A percentile compares a stretch with the other conserved stretches of the same genome.
Evolutionary conservation across 2,888 invertebrate genomes (phyloP).

Genomic region (Pseudeuparius sepicola): DNA sequence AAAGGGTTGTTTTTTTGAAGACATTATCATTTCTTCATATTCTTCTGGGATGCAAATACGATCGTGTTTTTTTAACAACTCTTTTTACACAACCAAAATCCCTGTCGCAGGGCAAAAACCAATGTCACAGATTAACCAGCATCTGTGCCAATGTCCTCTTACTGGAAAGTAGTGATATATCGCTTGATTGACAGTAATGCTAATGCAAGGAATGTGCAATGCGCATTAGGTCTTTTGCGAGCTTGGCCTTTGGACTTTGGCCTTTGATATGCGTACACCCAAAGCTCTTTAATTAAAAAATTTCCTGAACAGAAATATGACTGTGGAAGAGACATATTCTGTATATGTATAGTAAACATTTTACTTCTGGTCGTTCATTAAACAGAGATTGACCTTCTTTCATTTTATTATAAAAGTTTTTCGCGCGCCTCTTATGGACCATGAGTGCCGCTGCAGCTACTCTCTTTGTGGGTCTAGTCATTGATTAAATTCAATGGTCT

Average conservation of each 20-base stretch:
- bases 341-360: slow-evolving; percentile 2
- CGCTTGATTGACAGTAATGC: no score
- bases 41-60: slow-evolving; percentile 21
- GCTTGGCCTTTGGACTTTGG: background rate
- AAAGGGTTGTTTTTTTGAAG: slow-evolving; percentile 16
- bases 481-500: no score
- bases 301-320: slow-evolving; percentile 4
- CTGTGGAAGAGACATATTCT: slow-evolving; percentile 9
- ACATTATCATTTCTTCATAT: slow-evolving; percentile 19
- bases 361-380: background rate
- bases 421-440: slow-evolving; percentile 4
- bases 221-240: no score
- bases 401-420: slow-evolving; percentile 9
- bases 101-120: slow-evolving; percentile 21
- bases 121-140: no score
- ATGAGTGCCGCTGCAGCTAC: slow-evolving; percentile 7
- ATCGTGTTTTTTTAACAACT: slow-evolving; percentile 18
- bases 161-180: no score
- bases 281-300: slow-evolving; percentile 4
- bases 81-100: slow-evolving; percentile 21
- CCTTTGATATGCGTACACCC: slow-evolving; percentile 4
- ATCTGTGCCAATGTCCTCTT: no score
- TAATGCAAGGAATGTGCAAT: no score
- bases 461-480: no score
- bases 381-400: slow-evolving; percentile 4